These are phyloP conservation scores for Physeter macrocephalus DNA, from an alignment of 2,113 vertebrate genomes.

Conservation along the genomic window DNA sequence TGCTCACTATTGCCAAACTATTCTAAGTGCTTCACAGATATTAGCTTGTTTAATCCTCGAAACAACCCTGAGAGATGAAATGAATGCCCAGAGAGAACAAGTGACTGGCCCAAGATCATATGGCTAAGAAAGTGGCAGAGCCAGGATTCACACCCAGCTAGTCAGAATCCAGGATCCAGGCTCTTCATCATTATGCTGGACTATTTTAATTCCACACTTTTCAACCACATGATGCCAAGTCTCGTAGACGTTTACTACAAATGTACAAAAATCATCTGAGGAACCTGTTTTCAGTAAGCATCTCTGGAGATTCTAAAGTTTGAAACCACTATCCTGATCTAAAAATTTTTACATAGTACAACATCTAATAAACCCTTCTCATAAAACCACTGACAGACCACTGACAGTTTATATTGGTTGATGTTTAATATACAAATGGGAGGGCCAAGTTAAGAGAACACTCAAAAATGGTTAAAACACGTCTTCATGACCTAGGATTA, in stretches of 20 bases:
- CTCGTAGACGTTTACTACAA: background rate
- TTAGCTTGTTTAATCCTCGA: background rate
- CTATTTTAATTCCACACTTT: background rate
- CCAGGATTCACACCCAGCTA: background rate
- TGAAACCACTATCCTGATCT: background rate
- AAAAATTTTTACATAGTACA: background rate
- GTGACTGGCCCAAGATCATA: background rate
- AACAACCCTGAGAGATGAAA: background rate
- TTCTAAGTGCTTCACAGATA: background rate
- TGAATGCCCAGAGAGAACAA: background rate
- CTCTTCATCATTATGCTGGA: background rate
- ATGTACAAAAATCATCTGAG: background rate
- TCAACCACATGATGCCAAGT: background rate
- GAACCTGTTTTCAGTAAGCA: background rate
- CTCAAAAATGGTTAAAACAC: constrained; percentile 6
- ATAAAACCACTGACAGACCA: background rate
- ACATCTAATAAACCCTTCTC: background rate
- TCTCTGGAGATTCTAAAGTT: background rate
- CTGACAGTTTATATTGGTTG: background rate
- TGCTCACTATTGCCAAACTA: background rate
- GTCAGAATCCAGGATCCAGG: background rate
- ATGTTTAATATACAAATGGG: background rate
- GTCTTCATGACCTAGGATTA: background rate
- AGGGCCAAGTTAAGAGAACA: background rate
- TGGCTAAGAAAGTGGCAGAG: background rate